These are phyloP conservation scores for Phenganax stokvisi DNA, from an alignment of 92 coral and sea anemone genomes.

Conservation along the genomic window DNA sequence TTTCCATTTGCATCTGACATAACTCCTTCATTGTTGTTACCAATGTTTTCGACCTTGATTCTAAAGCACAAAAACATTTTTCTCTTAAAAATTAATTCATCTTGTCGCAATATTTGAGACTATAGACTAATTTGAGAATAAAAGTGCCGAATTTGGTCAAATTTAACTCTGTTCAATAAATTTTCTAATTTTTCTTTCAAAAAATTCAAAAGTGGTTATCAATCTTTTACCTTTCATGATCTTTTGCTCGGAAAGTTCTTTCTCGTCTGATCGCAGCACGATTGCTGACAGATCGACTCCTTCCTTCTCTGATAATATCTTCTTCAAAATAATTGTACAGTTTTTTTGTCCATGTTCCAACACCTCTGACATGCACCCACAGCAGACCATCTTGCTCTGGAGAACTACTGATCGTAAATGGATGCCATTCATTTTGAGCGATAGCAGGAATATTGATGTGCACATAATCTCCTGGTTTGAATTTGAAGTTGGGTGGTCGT, in stretches of 20 bases:
- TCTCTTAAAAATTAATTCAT: too few relatives aligned
- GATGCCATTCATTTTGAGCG: conserved; percentile 75
- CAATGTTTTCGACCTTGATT: conserved; percentile 6
- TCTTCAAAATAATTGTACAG: conserved; percentile 54
- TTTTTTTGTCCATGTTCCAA: conserved; percentile 74
- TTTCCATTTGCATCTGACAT: conserved; percentile 19
- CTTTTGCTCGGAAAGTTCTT: conserved; percentile 30
- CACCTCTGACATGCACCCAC: conserved; percentile 64
- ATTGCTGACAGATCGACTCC: conserved; percentile 7
- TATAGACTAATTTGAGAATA: too few relatives aligned
- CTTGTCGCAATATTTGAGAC: background rate
- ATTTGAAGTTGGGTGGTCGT: conserved; percentile 51
- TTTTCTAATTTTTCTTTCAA: too few relatives aligned
- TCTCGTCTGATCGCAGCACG: conserved; percentile 28
- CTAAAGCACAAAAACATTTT: background rate
- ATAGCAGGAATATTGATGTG: conserved; percentile 70
- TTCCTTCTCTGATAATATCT: conserved; percentile 6
- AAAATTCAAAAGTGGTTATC: too few relatives aligned
- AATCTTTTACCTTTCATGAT: conserved; percentile 9
- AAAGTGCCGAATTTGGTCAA: too few relatives aligned
- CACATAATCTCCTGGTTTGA: conserved; percentile 73
- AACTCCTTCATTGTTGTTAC: conserved; percentile 16
- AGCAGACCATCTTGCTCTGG: conserved; percentile 74
- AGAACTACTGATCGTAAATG: conserved; percentile 71
- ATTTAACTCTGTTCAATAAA: too few relatives aligned